phyloP scores from a whole-genome alignment of 2,797 vertebrate genomes.

The Poeciliopsis paucimaculata region DNA sequence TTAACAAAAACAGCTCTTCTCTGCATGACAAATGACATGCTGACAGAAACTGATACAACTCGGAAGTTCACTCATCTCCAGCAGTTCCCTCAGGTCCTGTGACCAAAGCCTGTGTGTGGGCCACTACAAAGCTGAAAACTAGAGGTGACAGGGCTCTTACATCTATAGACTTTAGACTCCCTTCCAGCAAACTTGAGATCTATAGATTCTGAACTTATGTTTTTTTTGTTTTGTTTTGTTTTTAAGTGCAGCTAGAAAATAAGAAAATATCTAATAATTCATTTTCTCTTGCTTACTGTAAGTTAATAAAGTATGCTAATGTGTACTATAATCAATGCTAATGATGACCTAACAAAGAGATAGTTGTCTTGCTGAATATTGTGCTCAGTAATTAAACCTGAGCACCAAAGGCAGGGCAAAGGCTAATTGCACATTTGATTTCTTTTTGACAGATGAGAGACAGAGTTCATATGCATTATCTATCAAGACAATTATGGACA shows the following conservation, averaged over 20 bases:
- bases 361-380: not conserved
- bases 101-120: not conserved
- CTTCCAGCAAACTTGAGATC: not conserved
- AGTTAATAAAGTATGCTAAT: not conserved
- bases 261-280: not conserved
- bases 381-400: not conserved
- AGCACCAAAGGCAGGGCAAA: not conserved
- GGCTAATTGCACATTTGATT: not conserved
- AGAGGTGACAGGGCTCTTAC: not conserved
- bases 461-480: not conserved
- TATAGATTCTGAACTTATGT: not conserved
- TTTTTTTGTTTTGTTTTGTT: not conserved
- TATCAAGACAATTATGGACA: too few species aligned
- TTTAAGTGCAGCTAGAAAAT: not conserved
- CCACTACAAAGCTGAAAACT: not conserved
- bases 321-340: not conserved
- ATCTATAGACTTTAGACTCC: not conserved
- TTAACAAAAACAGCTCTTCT: not conserved
- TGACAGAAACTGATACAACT: not conserved
- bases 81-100: not conserved
- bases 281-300: not conserved
- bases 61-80: not conserved
- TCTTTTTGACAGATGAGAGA: not conserved
- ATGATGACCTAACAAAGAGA: not conserved
- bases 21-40: not conserved